Conservation (phyloP, 2,888 invertebrate genomes). For the Alentia gelatinosa region DNA sequence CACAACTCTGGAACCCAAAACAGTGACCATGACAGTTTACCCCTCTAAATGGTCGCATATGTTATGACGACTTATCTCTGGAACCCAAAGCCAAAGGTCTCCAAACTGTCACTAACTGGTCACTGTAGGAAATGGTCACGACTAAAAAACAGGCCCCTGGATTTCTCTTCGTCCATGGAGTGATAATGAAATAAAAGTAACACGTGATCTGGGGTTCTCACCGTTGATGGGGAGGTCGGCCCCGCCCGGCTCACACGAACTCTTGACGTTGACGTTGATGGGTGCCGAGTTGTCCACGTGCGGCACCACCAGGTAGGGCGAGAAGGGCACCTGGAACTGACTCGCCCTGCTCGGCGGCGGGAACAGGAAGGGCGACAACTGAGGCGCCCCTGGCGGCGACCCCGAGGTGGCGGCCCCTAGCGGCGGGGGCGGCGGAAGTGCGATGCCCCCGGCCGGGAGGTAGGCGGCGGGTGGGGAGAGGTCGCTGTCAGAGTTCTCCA, state of each 20-base stretch:
- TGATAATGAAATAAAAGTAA: too few species aligned
- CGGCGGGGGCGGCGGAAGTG: not conserved
- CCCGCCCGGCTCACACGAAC: constrained; percentile 73
- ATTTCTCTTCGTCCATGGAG: too few species aligned
- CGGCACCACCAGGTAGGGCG: constrained; percentile 51
- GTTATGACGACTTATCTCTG: too few species aligned
- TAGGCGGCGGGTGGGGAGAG: not conserved
- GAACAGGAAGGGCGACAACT: constrained; percentile 29
- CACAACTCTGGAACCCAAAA: too few species aligned
- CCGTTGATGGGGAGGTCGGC: constrained; percentile 73
- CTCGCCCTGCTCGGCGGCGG: not conserved
- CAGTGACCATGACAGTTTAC: too few species aligned
- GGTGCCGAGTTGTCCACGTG: constrained; percentile 53
- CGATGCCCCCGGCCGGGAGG: not conserved
- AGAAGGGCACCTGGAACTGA: constrained; percentile 24
- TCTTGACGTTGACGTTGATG: constrained; percentile 71
- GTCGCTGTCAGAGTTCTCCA: not conserved
- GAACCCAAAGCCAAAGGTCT: too few species aligned
- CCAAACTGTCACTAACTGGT: too few species aligned
- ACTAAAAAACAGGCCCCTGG: too few species aligned
- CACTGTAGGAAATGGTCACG: too few species aligned
- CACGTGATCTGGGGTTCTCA: constrained; percentile 54
- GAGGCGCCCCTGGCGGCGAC: not conserved
- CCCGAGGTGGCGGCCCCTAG: not conserved
- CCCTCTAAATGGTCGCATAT: too few species aligned